These are phyloP conservation scores for Stichopus horrens DNA, from an alignment of 53 echinoderm and acorn worm genomes.

Conservation along the genomic window DNA sequence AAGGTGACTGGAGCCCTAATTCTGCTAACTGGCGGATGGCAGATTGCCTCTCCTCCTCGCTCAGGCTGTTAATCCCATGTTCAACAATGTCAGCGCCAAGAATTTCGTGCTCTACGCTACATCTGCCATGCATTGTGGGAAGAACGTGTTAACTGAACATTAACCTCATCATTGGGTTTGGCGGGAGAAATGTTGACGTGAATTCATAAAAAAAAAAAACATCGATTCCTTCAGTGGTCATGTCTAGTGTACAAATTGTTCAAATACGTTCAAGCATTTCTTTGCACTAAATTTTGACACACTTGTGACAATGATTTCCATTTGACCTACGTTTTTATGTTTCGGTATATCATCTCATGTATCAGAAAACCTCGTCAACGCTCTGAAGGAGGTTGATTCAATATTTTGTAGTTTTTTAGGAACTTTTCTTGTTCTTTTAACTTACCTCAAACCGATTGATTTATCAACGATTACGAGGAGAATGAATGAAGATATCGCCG, in stretches of 20 bases:
- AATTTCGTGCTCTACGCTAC: constrained; percentile 78
- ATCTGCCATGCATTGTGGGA: constrained; percentile 45
- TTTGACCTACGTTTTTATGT: too few species aligned
- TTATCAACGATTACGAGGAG: constrained; percentile 64
- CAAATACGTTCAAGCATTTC: too few species aligned
- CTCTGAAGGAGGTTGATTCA: too few species aligned
- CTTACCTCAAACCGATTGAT: constrained; percentile 78
- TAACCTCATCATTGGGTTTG: background rate
- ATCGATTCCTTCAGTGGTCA: too few species aligned
- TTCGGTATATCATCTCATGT: too few species aligned
- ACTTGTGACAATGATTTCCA: too few species aligned
- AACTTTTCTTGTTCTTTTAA: background rate
- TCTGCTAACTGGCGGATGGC: constrained; percentile 11
- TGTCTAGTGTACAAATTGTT: too few species aligned
- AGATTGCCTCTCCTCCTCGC: constrained; percentile 44
- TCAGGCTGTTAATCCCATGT: constrained; percentile 82
- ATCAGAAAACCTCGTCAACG: too few species aligned
- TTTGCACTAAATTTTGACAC: too few species aligned
- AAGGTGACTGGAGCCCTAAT: constrained; percentile 1
- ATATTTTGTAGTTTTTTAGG: too few species aligned
- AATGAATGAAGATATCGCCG: constrained; percentile 57
- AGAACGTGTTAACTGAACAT: background rate
- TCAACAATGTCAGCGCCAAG: constrained; percentile 86
- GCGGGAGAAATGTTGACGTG: background rate
- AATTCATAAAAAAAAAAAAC: too few species aligned